phyloP scores from a whole-genome alignment of 2,888 invertebrate genomes.

The Mechanitis mazaeus region DNA sequence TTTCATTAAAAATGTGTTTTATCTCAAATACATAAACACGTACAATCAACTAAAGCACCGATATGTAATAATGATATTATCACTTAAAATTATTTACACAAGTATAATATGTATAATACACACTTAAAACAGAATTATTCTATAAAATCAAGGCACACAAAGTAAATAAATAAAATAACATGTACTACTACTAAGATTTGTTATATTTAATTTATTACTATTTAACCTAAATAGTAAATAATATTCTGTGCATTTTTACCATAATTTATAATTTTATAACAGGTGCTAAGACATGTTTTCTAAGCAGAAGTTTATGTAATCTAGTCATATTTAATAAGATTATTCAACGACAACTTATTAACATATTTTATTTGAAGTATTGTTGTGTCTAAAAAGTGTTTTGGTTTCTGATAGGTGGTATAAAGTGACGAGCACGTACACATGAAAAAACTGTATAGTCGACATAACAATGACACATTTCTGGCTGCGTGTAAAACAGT shows the following conservation, averaged over 20 bases:
- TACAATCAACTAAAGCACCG: slow-evolving; percentile 68
- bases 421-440: too few relatives aligned
- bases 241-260: slow-evolving; percentile 1
- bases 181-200: neutral
- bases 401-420: too few relatives aligned
- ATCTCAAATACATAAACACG: slow-evolving; percentile 39
- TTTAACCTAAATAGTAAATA: neutral
- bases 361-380: too few relatives aligned
- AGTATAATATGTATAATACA: neutral
- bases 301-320: neutral
- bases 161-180: slow-evolving; percentile 14
- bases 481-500: too few relatives aligned
- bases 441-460: too few relatives aligned
- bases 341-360: too few relatives aligned
- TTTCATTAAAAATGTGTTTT: slow-evolving; percentile 25
- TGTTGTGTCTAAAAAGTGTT: too few relatives aligned
- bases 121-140: slow-evolving; percentile 2
- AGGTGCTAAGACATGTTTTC: neutral
- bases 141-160: slow-evolving; percentile 24
- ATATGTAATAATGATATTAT: slow-evolving; percentile 40
- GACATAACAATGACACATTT: too few relatives aligned
- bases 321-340: too few relatives aligned
- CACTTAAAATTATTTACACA: neutral
- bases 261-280: neutral
- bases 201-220: too few relatives aligned